phyloP scores from a whole-genome alignment of 2,113 vertebrate genomes.

The Salvelinus alpinus region DNA sequence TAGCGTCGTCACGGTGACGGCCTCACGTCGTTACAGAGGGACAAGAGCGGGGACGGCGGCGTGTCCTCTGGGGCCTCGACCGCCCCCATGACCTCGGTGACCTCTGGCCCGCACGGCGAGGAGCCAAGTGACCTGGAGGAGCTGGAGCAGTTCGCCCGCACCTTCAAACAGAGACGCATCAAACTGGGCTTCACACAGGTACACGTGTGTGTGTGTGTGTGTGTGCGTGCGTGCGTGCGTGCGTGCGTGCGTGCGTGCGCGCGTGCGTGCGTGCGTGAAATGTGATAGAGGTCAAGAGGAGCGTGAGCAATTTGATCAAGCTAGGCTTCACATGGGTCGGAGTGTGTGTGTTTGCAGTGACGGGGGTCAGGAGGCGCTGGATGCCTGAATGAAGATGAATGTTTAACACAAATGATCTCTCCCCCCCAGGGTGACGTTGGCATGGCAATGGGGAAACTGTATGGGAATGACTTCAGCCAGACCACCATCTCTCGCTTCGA shows the following conservation, averaged over 20 bases:
- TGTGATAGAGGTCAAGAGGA: too few relatives aligned
- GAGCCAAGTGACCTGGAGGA: slow-evolving; percentile 93
- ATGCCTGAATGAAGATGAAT: background rate
- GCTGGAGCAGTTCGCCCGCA: slow-evolving; percentile 90
- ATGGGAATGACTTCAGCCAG: slow-evolving; percentile 92
- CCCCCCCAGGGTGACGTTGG: slow-evolving; percentile 84
- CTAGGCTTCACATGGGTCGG: too few relatives aligned
- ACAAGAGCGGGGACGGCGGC: slow-evolving; percentile 66
- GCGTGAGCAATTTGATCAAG: background rate
- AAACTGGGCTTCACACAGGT: slow-evolving; percentile 93
- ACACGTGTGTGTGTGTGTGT: too few relatives aligned
- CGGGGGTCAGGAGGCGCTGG: too few relatives aligned
- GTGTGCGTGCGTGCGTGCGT: background rate
- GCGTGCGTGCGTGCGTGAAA: background rate
- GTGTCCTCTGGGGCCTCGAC: slow-evolving; percentile 52
- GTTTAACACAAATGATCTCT: background rate
- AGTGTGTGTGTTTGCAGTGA: background rate
- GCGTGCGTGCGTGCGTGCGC: background rate
- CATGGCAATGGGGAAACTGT: slow-evolving; percentile 92
- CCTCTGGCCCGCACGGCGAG: slow-evolving; percentile 72
- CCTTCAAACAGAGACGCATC: slow-evolving; percentile 90
- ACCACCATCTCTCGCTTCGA: slow-evolving; percentile 93
- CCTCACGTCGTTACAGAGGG: slow-evolving; percentile 67
- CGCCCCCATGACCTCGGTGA: slow-evolving; percentile 56
- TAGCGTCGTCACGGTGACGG: slow-evolving; percentile 40